Base-by-base conservation (phyloP, 2,797 vertebrate genomes). In the Crocidura indochinensis region DNA sequence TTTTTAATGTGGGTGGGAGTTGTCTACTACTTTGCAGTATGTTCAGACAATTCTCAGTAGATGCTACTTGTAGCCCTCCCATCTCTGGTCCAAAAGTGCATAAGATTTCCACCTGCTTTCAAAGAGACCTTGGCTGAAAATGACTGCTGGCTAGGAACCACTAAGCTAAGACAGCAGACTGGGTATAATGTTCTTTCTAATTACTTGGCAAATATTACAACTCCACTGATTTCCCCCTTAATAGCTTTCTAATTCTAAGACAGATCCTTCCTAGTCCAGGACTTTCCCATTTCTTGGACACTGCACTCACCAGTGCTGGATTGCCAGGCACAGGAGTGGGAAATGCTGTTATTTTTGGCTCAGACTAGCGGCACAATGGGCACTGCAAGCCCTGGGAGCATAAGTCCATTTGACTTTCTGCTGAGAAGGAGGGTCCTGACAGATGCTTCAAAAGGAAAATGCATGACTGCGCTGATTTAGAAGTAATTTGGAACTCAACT, bases 281-380 rank as follows among this genome's bases (percentile, higher is more conserved):
- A 53, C 29, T 46, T 19, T 91, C 69, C 56, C 14, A 31, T 27
- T 80, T 84, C 60, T 26, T 19, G 19, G 65, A 93, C 90, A 27
- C 46, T 81, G 29, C 9, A 14, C 60, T 83, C 56, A 9, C n/a
- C 56, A 22, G 4, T 9, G 20, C 20, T 49, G 64, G 49, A 65
- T 71, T 76, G 20, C 77, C 46, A n/a, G 10, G 65, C 31, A 77
- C 49, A 44, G 65, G 71, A n/a, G 19, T 38, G 64, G 53, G 1
- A 26, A 31, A 19, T 53, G 44, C 49, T 87, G 24, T 82, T 77
- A 24, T 65, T 19, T 4, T 20, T 75, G 38, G 38, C 44, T 84
- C 71, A 86, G 31, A 4, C 56, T 60, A 5, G 56, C 9, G 76
- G 64, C 31, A 0, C 3, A 2, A 7, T 75, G 11, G 11, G 8